These are phyloP conservation scores for Aspidiotus rigidus DNA, from an alignment of 2,888 invertebrate genomes.

Conservation along the genomic window DNA sequence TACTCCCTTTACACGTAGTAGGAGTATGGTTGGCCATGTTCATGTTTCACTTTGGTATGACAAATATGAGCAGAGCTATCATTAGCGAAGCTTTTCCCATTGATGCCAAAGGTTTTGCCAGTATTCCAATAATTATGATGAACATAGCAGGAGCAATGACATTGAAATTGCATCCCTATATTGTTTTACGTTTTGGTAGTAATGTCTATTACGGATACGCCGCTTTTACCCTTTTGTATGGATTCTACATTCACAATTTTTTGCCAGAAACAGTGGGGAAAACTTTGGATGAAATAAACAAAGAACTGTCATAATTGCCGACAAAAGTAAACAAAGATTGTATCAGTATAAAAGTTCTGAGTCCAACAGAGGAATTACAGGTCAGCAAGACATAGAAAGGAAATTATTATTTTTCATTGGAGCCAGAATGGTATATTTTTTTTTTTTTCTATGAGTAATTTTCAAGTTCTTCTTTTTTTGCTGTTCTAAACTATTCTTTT, in stretches of 20 bases:
- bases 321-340: too few relatives aligned
- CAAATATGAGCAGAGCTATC: slow-evolving; percentile 51
- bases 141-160: slow-evolving; percentile 49
- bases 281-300: slow-evolving; percentile 17
- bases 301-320: background rate
- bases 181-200: slow-evolving; percentile 44
- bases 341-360: too few relatives aligned
- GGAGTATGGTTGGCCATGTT: slow-evolving; percentile 48
- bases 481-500: too few relatives aligned
- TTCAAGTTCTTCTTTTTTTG: too few relatives aligned
- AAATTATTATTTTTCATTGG: too few relatives aligned
- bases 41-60: slow-evolving; percentile 48
- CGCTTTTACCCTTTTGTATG: background rate
- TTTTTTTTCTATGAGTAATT: too few relatives aligned
- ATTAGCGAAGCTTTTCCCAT: slow-evolving; percentile 50
- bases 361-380: too few relatives aligned
- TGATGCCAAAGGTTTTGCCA: slow-evolving; percentile 48
- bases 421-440: too few relatives aligned
- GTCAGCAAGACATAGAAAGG: too few relatives aligned
- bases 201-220: background rate
- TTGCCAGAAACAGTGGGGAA: slow-evolving; percentile 30
- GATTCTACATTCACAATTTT: background rate
- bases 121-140: slow-evolving; percentile 42
- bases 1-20: slow-evolving; percentile 38
- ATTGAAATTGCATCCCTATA: slow-evolving; percentile 48